Evolutionary conservation across 2,797 vertebrate species (phyloP), one percentile per base, ranked within the genome.

Genomic region (Coilia nasus): DNA sequence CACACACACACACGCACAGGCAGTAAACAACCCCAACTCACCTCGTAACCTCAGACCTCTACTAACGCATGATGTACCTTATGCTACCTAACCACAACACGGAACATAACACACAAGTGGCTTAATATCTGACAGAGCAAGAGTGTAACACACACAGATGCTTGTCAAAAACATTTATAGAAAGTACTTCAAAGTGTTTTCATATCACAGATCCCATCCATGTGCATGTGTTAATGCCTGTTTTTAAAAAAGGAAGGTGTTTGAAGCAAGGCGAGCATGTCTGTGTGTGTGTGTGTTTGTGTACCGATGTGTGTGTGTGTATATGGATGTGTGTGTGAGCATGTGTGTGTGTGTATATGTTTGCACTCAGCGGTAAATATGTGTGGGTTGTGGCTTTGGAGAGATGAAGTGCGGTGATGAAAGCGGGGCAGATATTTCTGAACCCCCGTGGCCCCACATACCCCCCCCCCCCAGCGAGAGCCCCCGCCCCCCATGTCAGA

Each of bases 371-470:
- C 25, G 2, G 57, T 19, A 21, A 19, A 59, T 31, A 28, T 71
- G 67, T 75, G 15, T 6, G 28, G 28, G 67, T 35, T 44, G 71
- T 9, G 71, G 31, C 71, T 44, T 44, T 78, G 35, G 17, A 41
- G 35, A 78, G 71, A 78, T 44, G 71, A 35, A 78, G 31, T 41
- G 71, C 35, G 17, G 71, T 78, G 71, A 78, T 78, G 71, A 78
- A 41, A 78, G 64, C 64, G 4, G 23, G 71, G 31, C 35, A 44
- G 35, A 78, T 78, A 78, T 78, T 78, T 78, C 71, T 78, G 71
- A 78, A 78, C 50, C 50, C 50, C 9, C 7, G 50, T 54, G 50
- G 2, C 50, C 50, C 50, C 50, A 54, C 50, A 54, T 54, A 54
- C 1, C 50, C 9, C 50, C 7, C 50, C 50, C 1, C 7, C 50